Conservation (phyloP, 2,797 vertebrate genomes). For the Sciurus carolinensis region DNA sequence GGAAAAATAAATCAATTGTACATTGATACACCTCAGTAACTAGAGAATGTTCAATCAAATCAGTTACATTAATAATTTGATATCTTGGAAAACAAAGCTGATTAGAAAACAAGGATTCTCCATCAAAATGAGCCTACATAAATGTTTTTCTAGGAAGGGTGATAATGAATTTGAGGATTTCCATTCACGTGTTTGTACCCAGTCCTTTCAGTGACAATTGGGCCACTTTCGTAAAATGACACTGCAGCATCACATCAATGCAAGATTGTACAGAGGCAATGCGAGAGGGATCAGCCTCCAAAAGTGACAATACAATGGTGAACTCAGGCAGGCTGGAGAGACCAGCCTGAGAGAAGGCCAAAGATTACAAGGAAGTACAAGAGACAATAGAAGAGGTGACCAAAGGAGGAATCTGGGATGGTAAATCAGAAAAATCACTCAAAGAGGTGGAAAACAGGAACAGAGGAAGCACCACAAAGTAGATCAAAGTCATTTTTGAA, state of each 20-base stretch:
- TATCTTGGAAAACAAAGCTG: slow-evolving; percentile 51
- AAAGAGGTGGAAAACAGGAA: neutral
- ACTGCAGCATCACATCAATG: neutral
- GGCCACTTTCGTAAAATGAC: neutral
- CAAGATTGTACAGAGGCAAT: neutral
- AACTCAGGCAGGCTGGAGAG: neutral
- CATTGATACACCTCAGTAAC: slow-evolving; percentile 30
- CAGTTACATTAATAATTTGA: slow-evolving; percentile 59
- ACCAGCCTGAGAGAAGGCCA: neutral
- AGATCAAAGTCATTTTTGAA: neutral
- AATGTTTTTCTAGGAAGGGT: slow-evolving; percentile 13
- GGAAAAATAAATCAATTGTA: slow-evolving; percentile 64
- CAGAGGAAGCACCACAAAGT: neutral
- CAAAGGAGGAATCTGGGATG: neutral
- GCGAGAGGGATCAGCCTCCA: neutral
- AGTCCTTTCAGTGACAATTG: neutral
- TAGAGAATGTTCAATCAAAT: slow-evolving; percentile 60
- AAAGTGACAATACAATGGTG: neutral
- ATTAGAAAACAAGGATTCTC: slow-evolving; percentile 57
- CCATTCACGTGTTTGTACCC: neutral
- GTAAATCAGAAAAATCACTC: neutral
- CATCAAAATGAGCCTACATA: neutral
- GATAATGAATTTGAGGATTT: slow-evolving; percentile 28
- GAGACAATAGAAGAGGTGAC: neutral
- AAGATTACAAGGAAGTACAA: neutral